Evolutionary conservation across 2,797 vertebrate genomes (phyloP), one percentile per base, ranked within the genome.

Genomic region (Spheniscus humboldti): DNA sequence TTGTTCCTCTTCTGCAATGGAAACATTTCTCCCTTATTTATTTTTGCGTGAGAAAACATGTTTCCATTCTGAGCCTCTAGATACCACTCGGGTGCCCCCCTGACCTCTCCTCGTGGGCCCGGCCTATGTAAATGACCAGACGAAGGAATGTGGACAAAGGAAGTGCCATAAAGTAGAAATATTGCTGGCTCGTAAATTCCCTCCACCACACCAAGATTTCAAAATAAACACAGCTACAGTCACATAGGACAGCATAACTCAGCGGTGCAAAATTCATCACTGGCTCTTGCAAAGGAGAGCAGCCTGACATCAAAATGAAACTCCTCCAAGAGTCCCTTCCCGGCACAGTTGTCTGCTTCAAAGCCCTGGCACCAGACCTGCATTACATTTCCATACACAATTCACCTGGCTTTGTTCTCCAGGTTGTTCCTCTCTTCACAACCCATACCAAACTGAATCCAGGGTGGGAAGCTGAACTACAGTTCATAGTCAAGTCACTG

Each of bases 111-210:
- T 94, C 63, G 7, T 84, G 91, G 95, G 76, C 92, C 79, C 71
- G 1, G 79, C 91, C 94, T 9, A 2, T 90, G 90, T 92, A 95
- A 96, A 94, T 96, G 97, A 95, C 97, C 97, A 97, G 94, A 97
- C 59, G 0, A 88, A 96, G 95, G 96, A 97, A 97, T 97, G 96
- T 95, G 89, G 56, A 94, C 2, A 37, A 94, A 97, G 96, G 94
- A 97, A 97, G 94, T 95, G 94, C 97, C 91, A 95, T 96, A 97
- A 97, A 97, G 60, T 90, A 97, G 97, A 97, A 97, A 97, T 97
- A 97, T 94, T 86, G 91, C 95, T 95, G 91, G 55, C 94, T 96
- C 45, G 30, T 97, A 97, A 97, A 97, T 96, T 96, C 94, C 76
- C 94, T 92, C 94, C 67, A 79, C 63, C 87, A 43, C 94, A 95